Evolutionary conservation across 2,113 vertebrate genomes (phyloP), one percentile per base, ranked within the genome.

Genomic region (Pholis gunnellus): DNA sequence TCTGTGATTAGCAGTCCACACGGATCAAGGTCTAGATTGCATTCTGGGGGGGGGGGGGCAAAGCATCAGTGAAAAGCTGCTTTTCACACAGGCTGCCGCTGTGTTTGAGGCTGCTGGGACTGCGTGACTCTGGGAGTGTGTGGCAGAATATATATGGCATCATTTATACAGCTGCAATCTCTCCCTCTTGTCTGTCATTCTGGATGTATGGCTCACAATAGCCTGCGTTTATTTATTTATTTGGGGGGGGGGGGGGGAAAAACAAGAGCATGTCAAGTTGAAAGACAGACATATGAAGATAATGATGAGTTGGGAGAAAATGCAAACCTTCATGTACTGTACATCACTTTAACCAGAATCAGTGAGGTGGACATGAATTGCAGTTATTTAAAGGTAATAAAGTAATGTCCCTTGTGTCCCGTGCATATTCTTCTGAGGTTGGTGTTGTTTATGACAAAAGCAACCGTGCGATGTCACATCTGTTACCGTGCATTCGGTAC

Each of bases 61-160:
- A 92, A 88, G 84, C 64, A 76, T 85, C 82, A 13, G 71, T 65
- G 78, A 72, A 83, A 87, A 84, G 83, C 83, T 83, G 81, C 86
- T 71, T 57, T 11, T 36, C 20, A 78, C 83, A 91, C 84, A 93
- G 83, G 81, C 63, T 25, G 44, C 70, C 74, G 83, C 87, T 88
- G 89, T 88, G 84, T 52, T 11, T 73, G 69, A 78, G 78, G 75
- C 82, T 85, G 91, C 73, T 83, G 87, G 75, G 75, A 25, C 59
- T 60, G 36, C 67, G 74, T n/a, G 67, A 27, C 27, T 31, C 4
- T 22, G 11, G 42, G 52, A 44, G 61, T 68, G 78, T 79, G 67
- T 44, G 22, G 74, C n/a, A 70, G 72, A 48, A 80, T 83, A 70
- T 77, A 42, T 83, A 72, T 40, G 73, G 48, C 78, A 88, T 69